Evolutionary conservation across 1,140 invertebrate genomes (phyloP).

Genomic region (Calycopis cecrops): DNA sequence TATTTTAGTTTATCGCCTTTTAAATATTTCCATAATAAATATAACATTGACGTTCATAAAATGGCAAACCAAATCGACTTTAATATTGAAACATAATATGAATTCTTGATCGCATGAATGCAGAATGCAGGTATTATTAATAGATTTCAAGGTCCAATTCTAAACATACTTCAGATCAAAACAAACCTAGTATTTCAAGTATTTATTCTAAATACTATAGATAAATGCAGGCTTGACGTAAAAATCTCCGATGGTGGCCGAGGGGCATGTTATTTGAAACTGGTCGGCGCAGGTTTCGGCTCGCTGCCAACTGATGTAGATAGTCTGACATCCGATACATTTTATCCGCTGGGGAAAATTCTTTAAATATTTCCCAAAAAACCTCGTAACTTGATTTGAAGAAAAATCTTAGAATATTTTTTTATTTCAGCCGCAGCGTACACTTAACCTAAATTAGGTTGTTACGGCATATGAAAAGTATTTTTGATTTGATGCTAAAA

Average conservation of each 20-base stretch:
- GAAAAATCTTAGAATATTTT: not conserved
- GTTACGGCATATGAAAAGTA: conserved; percentile 14
- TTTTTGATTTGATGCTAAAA: conserved; percentile 17
- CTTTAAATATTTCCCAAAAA: conserved; percentile 1
- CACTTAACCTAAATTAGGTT: conserved; percentile 19
- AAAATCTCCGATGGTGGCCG: not conserved
- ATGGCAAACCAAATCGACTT: too few relatives aligned
- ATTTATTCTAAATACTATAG: not conserved
- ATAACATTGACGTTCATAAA: too few relatives aligned
- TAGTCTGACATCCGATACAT: conserved; percentile 3
- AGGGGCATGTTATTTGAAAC: conserved; percentile 18
- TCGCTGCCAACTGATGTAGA: not conserved
- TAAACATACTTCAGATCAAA: too few relatives aligned
- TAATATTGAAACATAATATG: too few relatives aligned
- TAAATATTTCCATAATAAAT: too few relatives aligned
- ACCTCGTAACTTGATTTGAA: not conserved
- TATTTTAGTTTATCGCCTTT: too few relatives aligned
- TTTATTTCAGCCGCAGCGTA: not conserved
- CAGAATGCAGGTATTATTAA: too few relatives aligned
- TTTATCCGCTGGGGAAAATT: not conserved
- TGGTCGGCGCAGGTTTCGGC: conserved; percentile 14
- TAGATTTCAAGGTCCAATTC: too few relatives aligned
- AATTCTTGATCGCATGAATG: too few relatives aligned
- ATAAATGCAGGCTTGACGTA: not conserved
- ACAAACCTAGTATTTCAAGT: too few relatives aligned